Percentiles rank a stretch among this genome's conserved stretches.
Evolutionary conservation across 1,140 invertebrate species (phyloP).

Genomic region (Mylabris phalerata): DNA sequence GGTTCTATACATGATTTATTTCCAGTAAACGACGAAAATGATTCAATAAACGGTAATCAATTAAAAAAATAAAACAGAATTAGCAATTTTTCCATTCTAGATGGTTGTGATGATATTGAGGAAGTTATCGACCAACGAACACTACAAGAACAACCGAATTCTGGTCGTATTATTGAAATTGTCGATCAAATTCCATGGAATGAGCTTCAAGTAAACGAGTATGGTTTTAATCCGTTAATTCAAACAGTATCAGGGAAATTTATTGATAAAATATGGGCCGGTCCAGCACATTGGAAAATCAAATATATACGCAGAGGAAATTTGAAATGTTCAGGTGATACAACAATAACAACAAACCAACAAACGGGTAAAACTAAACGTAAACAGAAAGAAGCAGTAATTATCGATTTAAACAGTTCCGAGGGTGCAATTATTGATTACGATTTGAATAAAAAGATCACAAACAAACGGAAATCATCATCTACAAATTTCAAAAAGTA

Average conservation of each 20-base stretch:
- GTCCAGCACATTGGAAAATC: conserved; percentile 68
- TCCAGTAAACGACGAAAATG: conserved; percentile 37
- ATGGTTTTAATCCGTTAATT: conserved; percentile 58
- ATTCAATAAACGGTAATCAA: no score
- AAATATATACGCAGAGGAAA: conserved; percentile 39
- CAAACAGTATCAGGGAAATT: conserved; percentile 32
- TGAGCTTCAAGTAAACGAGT: conserved; percentile 50
- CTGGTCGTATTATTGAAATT: conserved; percentile 28
- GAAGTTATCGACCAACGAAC: no score
- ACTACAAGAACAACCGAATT: conserved; percentile 15
- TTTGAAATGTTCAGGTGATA: conserved; percentile 3
- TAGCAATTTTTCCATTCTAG: no score
- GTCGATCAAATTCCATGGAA: conserved; percentile 43
- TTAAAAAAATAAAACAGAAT: no score
- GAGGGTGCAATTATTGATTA: not conserved
- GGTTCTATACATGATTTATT: conserved; percentile 36
- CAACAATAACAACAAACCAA: not conserved
- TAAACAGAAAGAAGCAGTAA: not conserved
- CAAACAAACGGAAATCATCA: conserved; percentile 10
- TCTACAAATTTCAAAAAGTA: conserved; percentile 8
- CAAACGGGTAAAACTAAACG: not conserved
- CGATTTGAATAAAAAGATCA: conserved; percentile 1
- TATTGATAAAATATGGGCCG: conserved; percentile 57
- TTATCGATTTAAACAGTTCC: not conserved
- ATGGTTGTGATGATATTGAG: no score